Percentiles rank a stretch among this genome's conserved stretches.
Conservation (phyloP, 2,797 vertebrate genomes). For the Pyrocephalus nanus region DNA sequence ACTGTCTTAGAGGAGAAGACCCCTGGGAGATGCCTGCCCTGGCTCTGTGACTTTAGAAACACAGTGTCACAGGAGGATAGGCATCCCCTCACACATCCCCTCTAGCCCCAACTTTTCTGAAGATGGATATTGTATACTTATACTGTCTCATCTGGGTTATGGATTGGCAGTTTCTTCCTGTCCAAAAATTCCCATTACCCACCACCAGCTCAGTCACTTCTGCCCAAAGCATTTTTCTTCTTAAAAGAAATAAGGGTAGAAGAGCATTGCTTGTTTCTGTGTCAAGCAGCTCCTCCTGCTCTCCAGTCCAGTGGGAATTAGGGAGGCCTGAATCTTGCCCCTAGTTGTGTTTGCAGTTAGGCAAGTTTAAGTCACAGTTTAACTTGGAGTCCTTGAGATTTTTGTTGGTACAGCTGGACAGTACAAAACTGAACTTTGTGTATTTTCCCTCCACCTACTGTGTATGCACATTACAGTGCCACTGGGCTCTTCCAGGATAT, state of each 20-base stretch:
- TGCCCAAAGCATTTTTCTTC: not conserved
- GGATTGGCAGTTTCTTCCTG: not conserved
- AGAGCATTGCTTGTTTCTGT: not conserved
- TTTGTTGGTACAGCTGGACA: not conserved
- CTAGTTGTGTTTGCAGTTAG: fast-evolving
- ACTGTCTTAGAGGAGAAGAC: not conserved
- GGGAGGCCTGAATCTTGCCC: not conserved
- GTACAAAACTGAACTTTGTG: not conserved
- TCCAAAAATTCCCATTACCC: not conserved
- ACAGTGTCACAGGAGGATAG: fast-evolving
- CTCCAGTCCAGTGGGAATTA: not conserved
- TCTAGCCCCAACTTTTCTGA: not conserved
- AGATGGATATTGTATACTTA: fast-evolving
- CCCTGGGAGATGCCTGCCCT: fast-evolving
- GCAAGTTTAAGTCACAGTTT: not conserved
- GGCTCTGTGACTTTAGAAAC: fast-evolving
- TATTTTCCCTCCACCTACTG: not conserved
- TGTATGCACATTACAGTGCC: not conserved
- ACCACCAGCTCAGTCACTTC: not conserved
- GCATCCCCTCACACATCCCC: fast-evolving
- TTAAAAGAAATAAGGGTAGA: not conserved
- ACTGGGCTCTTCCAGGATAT: not conserved
- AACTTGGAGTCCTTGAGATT: not conserved
- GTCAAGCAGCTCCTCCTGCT: not conserved
- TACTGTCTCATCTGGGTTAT: fast-evolving